Evolutionary conservation across 2,797 vertebrate species (phyloP).

Genomic region (Rhyacichthys aspro): DNA sequence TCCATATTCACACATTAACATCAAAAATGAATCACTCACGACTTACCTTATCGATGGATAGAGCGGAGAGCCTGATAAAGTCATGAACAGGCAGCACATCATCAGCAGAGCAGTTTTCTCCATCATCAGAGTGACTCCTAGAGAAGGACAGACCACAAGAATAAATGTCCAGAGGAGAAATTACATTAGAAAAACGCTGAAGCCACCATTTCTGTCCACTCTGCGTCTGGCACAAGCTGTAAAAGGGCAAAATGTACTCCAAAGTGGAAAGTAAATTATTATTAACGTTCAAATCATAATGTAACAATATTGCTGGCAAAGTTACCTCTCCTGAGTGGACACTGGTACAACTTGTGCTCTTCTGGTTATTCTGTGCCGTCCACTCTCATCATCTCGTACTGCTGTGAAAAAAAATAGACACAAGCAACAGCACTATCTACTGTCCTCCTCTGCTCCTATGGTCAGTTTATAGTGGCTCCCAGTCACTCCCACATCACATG

Average conservation of each 20-base stretch:
- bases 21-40: slow-evolving; percentile 10
- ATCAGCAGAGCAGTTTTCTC: slow-evolving; percentile 84
- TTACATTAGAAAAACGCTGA: slow-evolving; percentile 70
- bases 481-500: slow-evolving; percentile 67
- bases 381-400: slow-evolving; percentile 47
- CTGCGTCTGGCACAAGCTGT: slow-evolving; percentile 45
- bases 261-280: slow-evolving; percentile 3
- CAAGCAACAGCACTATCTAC: slow-evolving; percentile 27
- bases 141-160: slow-evolving; percentile 46
- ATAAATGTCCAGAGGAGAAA: slow-evolving; percentile 62
- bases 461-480: slow-evolving; percentile 64
- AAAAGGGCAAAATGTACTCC: slow-evolving; percentile 16
- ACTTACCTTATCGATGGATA: slow-evolving; percentile 88
- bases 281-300: neutral
- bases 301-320: slow-evolving; percentile 36
- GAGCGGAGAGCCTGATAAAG: slow-evolving; percentile 80
- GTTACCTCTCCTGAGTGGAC: slow-evolving; percentile 19
- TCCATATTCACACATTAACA: neutral
- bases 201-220: slow-evolving; percentile 49
- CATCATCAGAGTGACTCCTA: slow-evolving; percentile 79
- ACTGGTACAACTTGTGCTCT: slow-evolving; percentile 28
- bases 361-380: slow-evolving; percentile 36
- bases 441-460: slow-evolving; percentile 41
- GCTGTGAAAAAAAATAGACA: slow-evolving; percentile 32
- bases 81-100: slow-evolving; percentile 83